Conservation (phyloP, 2,113 vertebrate genomes). For the Myrmecobius fasciatus region DNA sequence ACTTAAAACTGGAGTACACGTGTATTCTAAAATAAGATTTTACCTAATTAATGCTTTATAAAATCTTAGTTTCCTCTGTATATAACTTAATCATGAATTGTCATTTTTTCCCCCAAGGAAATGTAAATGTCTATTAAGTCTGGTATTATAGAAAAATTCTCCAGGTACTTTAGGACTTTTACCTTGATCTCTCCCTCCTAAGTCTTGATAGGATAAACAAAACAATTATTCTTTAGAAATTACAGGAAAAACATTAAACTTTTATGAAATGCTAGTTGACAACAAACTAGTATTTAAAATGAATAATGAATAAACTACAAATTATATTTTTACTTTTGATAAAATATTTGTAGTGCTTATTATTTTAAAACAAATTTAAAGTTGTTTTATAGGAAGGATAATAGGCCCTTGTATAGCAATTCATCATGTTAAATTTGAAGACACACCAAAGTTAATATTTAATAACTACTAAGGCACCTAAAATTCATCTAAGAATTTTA, state of each 20-base stretch:
- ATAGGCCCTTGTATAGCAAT: not conserved
- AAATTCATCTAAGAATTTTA: not conserved
- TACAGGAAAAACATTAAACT: conserved; percentile 25
- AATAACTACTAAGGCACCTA: not conserved
- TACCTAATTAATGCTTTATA: conserved; percentile 40
- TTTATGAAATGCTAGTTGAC: conserved; percentile 65
- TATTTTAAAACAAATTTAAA: not conserved
- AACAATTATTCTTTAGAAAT: conserved; percentile 57
- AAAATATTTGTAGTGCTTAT: conserved; percentile 15
- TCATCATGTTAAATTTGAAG: conserved; percentile 23
- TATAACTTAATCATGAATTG: conserved; percentile 72
- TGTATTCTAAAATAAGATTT: not conserved
- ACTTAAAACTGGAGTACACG: conserved; percentile 24
- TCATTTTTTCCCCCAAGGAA: conserved; percentile 67
- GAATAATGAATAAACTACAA: conserved; percentile 83
- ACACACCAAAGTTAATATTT: conserved; percentile 25
- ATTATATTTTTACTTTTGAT: conserved; percentile 52
- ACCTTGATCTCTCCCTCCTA: conserved; percentile 64
- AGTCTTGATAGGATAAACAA: conserved; percentile 63
- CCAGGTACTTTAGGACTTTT: conserved; percentile 65
- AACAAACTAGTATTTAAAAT: conserved; percentile 74
- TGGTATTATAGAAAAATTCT: conserved; percentile 58
- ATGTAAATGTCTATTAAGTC: conserved; percentile 58
- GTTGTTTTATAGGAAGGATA: not conserved
- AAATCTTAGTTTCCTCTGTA: conserved; percentile 71